Conservation (phyloP, 2,113 vertebrate species). For the Hepsetus odoe region DNA sequence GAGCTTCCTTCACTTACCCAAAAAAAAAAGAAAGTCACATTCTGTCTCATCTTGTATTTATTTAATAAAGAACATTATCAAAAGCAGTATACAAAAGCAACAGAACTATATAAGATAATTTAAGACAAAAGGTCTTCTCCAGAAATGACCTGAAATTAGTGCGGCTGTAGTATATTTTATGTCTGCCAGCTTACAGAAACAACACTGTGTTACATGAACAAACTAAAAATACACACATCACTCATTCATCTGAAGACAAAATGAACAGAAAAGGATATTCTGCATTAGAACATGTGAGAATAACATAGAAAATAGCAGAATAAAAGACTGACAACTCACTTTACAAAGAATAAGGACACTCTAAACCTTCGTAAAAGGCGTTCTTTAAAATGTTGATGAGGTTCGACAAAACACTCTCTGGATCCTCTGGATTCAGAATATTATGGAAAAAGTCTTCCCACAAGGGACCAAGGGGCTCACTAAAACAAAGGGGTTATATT, state of each 20-base stretch:
- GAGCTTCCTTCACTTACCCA: neutral
- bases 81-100: neutral
- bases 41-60: neutral
- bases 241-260: neutral
- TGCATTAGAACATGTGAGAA: neutral
- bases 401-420: slow-evolving; percentile 48
- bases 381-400: slow-evolving; percentile 44
- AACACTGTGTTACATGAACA: neutral
- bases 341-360: slow-evolving; percentile 10
- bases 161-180: neutral
- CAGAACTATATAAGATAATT: neutral
- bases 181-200: neutral
- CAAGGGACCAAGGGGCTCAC: neutral
- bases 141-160: neutral
- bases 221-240: neutral
- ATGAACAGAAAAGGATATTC: neutral
- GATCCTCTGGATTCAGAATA: slow-evolving; percentile 57
- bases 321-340: neutral
- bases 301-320: slow-evolving; percentile 12
- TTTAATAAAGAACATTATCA: slow-evolving; percentile 5
- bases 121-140: neutral
- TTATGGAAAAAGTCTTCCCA: slow-evolving; percentile 58
- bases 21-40: neutral
- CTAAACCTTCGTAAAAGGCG: slow-evolving; percentile 28
- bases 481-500: slow-evolving; percentile 15